Percentiles rank a stretch among this genome's conserved stretches.
These are phyloP conservation scores for Cyprinus carpio DNA, from an alignment of 2,113 vertebrate genomes.

Conservation along the genomic window DNA sequence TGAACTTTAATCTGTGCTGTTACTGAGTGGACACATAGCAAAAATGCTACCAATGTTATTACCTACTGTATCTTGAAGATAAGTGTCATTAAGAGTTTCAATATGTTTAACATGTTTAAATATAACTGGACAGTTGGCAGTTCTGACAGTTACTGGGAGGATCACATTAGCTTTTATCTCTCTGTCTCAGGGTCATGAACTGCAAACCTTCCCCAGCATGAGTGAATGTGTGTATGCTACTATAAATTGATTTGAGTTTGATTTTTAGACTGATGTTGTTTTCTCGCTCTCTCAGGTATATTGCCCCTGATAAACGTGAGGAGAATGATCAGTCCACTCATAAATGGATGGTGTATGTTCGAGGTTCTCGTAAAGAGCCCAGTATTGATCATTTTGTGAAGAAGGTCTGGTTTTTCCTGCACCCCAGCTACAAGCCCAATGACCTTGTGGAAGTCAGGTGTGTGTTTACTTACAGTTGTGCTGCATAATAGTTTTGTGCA, in stretches of 20 bases:
- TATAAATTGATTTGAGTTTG: not conserved
- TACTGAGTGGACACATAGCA: not conserved
- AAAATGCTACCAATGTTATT: not conserved
- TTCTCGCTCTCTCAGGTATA: slow-evolving; percentile 79
- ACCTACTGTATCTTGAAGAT: not conserved
- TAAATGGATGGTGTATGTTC: slow-evolving; percentile 99
- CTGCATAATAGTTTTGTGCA: no score
- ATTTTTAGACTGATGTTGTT: not conserved
- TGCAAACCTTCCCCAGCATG: not conserved
- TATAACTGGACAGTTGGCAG: not conserved
- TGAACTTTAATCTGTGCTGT: not conserved
- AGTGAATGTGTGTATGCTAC: not conserved
- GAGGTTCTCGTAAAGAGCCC: slow-evolving; percentile 92
- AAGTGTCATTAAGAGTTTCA: not conserved
- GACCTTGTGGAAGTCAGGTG: slow-evolving; percentile 98
- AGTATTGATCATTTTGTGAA: slow-evolving; percentile 98
- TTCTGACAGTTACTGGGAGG: not conserved
- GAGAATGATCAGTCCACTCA: slow-evolving; percentile 98
- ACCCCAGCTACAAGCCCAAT: slow-evolving; percentile 98
- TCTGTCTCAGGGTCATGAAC: not conserved
- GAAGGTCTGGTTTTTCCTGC: slow-evolving; percentile 99
- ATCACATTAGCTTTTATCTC: no score
- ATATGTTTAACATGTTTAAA: not conserved
- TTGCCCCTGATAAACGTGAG: slow-evolving; percentile 96
- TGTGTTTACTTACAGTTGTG: slow-evolving; percentile 50